These are phyloP conservation scores for Cheilosia pagana DNA, from an alignment of 2,888 invertebrate species.

Conservation along the genomic window DNA sequence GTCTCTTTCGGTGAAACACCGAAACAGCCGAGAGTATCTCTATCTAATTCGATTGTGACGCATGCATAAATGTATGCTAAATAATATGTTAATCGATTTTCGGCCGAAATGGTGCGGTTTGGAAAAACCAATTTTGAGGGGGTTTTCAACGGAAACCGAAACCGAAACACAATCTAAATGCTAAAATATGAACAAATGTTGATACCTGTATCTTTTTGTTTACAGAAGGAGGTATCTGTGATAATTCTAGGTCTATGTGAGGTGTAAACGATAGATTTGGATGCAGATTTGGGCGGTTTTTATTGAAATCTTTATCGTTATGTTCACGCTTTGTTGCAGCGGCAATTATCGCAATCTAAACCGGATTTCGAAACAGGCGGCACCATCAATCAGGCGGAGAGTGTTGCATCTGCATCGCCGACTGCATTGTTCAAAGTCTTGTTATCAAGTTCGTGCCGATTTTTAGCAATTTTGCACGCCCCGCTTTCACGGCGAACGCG, in stretches of 20 bases:
- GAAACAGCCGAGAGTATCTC: not conserved
- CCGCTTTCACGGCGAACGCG: constrained; percentile 13
- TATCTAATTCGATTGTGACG: constrained; percentile 4
- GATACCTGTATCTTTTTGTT: not conserved
- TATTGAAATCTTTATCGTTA: constrained; percentile 6
- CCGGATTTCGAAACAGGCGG: constrained; percentile 19
- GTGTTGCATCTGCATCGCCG: not conserved
- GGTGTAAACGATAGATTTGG: constrained; percentile 16
- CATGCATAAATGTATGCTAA: constrained; percentile 35
- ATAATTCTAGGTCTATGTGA: not conserved
- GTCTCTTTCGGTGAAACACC: not conserved
- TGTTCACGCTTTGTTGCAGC: constrained; percentile 25
- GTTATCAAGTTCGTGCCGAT: constrained; percentile 56
- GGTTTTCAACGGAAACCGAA: constrained; percentile 7
- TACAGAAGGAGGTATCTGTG: not conserved
- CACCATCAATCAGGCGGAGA: constrained; percentile 50
- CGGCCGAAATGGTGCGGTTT: not conserved
- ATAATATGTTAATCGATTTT: constrained; percentile 40
- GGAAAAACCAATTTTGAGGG: constrained; percentile 8
- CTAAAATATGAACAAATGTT: constrained; percentile 12
- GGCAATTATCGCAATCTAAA: not conserved
- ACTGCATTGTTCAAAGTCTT: constrained; percentile 49
- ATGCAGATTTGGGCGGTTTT: constrained; percentile 18
- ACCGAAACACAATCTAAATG: constrained; percentile 4
- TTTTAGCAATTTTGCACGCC: constrained; percentile 20